Evolutionary conservation across 2,113 vertebrate genomes (phyloP), one percentile per base, ranked within the genome.

Genomic region (Notarius quadriscutis): DNA sequence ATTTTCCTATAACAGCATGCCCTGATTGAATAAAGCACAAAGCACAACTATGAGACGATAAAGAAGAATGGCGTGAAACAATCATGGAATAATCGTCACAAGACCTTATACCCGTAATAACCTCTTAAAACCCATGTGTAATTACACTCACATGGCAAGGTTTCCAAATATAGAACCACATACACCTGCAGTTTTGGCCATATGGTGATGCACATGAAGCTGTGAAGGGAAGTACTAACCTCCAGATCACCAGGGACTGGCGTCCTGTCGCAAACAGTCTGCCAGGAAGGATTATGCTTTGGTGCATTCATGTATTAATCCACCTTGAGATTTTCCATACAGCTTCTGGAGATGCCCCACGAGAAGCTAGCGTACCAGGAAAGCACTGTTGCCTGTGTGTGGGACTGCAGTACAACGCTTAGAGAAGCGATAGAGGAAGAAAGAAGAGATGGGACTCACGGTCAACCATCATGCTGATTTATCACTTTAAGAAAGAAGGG

Each of bases 321-420:
- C 77, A 88, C 34, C 53, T 67, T 86, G 84, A 87, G 81, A 82
- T 88, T 86, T 79, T 88, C 72, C 80, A 79, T 34, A 55, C 25
- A 8, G 81, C 80, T 86, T 86, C 65, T 84, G 80, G 84, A 88
- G 84, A 53, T 86, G 27, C 67, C 86, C 48, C 63, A 53, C 63
- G 58, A 86, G 60, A 63, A 84, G 82, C n/a, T 57, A 74, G 55
- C 58, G 41, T 67, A 85, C 82, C 55, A 67, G 58, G 30, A 79
- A 55, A 84, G 50, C 55, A 55, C 86, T 91, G 90, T 91, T 91
- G 90, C 90, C 87, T 90, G 87, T 77, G 85, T 87, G 80, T 60
- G 34, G 80, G 83, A 87, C 84, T 87, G 85, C 62, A 18, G 81
- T 14, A 83, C 62, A 83, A 67, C 14, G 67, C 62, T 17, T 41